Percentiles rank a stretch among this genome's conserved stretches.
Conservation (phyloP, 2,797 vertebrate genomes). For the Enteromius paludinosus region DNA sequence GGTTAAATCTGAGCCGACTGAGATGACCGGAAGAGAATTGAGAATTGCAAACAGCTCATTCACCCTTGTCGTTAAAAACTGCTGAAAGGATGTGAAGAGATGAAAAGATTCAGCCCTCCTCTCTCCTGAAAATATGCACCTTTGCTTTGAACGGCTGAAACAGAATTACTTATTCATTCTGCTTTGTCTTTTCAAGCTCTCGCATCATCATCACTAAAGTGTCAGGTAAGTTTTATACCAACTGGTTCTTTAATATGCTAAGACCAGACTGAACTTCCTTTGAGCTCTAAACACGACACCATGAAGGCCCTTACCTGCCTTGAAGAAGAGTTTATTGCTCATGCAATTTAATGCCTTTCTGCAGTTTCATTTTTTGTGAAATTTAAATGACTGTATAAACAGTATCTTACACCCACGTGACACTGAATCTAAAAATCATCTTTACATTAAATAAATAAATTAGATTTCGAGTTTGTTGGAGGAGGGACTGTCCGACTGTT, state of each 20-base stretch:
- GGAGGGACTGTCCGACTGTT: neutral
- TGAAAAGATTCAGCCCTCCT: neutral
- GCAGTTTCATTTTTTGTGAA: neutral
- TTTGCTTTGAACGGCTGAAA: neutral
- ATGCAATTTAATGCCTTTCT: neutral
- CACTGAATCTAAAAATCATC: neutral
- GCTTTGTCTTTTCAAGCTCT: constrained; percentile 36
- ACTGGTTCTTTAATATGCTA: neutral
- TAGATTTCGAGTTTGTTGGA: neutral
- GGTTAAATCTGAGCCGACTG: neutral
- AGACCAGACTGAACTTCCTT: neutral
- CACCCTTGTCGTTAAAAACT: neutral
- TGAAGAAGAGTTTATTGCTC: neutral
- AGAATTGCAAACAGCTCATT: neutral
- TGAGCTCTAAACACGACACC: neutral
- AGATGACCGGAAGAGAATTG: neutral
- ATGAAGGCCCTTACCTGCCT: neutral
- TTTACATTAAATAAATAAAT: neutral
- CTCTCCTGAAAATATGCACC: constrained; percentile 12
- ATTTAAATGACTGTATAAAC: neutral
- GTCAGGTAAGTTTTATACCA: constrained; percentile 6
- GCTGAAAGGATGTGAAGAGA: constrained; percentile 7
- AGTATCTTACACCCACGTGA: neutral
- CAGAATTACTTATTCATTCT: constrained; percentile 28
- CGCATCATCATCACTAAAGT: neutral